A percentile compares a stretch with the other conserved stretches of the same genome.
Conservation (phyloP, 2,888 invertebrate genomes). For the Apamea crenata region DNA sequence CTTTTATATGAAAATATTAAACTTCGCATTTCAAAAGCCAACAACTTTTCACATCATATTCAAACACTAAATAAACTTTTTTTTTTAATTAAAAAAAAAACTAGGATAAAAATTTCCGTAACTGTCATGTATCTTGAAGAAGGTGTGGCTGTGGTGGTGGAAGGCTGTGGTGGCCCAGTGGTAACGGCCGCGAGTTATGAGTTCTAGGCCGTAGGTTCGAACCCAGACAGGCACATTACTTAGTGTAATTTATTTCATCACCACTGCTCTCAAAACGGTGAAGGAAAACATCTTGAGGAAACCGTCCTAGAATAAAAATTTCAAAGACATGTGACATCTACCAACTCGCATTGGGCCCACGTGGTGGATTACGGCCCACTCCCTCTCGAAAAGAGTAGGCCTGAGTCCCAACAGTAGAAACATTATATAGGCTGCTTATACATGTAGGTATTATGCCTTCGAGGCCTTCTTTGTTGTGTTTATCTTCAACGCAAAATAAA, state of each 20-base stretch:
- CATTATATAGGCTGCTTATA: neutral
- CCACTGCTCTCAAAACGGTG: neutral
- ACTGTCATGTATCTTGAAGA: too few species aligned
- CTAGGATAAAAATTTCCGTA: neutral
- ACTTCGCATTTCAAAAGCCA: constrained; percentile 12
- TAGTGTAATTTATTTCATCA: too few species aligned
- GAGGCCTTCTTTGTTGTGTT: neutral
- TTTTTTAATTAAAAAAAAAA: too few species aligned
- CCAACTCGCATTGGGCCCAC: neutral
- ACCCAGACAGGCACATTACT: too few species aligned
- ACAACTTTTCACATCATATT: constrained; percentile 7
- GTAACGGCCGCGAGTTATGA: too few species aligned
- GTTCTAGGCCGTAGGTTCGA: too few species aligned
- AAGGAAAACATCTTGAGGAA: neutral
- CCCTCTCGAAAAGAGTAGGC: neutral
- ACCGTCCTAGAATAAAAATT: neutral
- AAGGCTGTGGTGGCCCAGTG: too few species aligned
- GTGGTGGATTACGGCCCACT: too few species aligned
- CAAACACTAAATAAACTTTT: constrained; percentile 9
- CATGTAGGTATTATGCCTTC: neutral
- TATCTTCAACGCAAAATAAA: neutral
- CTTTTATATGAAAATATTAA: constrained; percentile 42
- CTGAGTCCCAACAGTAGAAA: neutral
- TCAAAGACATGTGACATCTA: neutral
- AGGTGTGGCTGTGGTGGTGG: too few species aligned